Evolutionary conservation across 92 coral and sea anemone species (phyloP).

Genomic region (Hydrozoanthus gracilis): DNA sequence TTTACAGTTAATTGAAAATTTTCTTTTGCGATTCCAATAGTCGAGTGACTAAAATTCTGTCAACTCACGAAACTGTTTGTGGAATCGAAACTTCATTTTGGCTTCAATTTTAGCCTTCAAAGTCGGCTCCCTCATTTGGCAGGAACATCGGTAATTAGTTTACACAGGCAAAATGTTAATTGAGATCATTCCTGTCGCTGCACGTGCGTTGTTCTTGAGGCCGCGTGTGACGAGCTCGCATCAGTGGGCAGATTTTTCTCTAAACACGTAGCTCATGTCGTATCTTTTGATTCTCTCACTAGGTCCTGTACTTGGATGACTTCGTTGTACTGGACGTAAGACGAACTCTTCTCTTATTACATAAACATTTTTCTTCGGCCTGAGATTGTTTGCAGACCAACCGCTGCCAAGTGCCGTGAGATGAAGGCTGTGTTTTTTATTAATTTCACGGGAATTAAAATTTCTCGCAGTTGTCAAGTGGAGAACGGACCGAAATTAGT

Average conservation of each 20-base stretch:
- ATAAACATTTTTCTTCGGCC: conserved; percentile 92
- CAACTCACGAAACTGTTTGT: conserved; percentile 3
- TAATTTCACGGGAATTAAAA: conserved; percentile 67
- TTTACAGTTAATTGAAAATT: conserved; percentile 6
- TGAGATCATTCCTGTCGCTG: conserved; percentile 41
- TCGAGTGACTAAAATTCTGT: background rate
- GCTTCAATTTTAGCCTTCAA: conserved; percentile 3
- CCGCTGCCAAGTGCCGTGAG: conserved; percentile 58
- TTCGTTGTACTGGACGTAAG: conserved; percentile 91
- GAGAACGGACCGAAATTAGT: conserved; percentile 53
- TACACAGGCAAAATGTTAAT: conserved; percentile 85
- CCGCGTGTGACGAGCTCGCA: conserved; percentile 55
- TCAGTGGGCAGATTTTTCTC: conserved; percentile 51
- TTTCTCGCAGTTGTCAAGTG: conserved; percentile 58
- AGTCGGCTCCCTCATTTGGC: conserved; percentile 40
- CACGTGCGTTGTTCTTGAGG: conserved; percentile 69
- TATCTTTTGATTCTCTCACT: conserved; percentile 39
- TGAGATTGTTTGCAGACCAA: conserved; percentile 62
- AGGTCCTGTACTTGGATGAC: conserved; percentile 94
- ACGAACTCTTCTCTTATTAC: conserved; percentile 83
- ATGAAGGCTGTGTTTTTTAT: conserved; percentile 59
- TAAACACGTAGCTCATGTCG: conserved; percentile 38
- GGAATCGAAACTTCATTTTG: conserved; percentile 32
- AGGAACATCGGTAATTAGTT: conserved; percentile 77
- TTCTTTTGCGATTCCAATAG: background rate